Evolutionary conservation across 2,888 invertebrate genomes (phyloP).

Genomic region (Nymphalis urticae): DNA sequence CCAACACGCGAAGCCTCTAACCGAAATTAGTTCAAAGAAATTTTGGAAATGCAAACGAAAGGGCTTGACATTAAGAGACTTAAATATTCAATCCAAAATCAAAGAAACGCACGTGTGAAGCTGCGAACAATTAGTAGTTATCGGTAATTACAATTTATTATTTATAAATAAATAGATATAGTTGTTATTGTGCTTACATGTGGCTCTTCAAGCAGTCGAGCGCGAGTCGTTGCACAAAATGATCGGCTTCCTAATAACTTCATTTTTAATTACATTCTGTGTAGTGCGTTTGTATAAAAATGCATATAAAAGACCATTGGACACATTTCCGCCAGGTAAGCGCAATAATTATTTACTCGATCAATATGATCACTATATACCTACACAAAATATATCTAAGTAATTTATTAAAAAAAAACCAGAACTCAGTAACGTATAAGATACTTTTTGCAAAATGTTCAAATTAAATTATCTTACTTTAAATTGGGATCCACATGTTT

Average conservation of each 20-base stretch:
- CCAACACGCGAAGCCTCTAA: too few relatives aligned
- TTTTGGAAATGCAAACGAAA: too few relatives aligned
- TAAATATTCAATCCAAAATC: too few relatives aligned
- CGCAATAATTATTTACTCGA: background rate
- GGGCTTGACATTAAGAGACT: too few relatives aligned
- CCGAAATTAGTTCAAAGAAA: too few relatives aligned
- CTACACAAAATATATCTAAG: background rate
- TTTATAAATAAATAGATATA: background rate
- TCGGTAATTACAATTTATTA: background rate
- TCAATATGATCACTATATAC: background rate
- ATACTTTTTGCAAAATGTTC: too few relatives aligned
- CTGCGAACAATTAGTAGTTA: too few relatives aligned
- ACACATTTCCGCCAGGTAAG: conserved; percentile 83
- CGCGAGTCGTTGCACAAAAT: conserved; percentile 41
- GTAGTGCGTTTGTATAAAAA: conserved; percentile 56
- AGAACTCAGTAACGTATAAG: too few relatives aligned
- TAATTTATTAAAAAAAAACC: too few relatives aligned
- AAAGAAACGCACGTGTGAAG: too few relatives aligned
- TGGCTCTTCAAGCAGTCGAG: conserved; percentile 11
- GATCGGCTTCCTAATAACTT: conserved; percentile 55
- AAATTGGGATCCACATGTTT: too few relatives aligned
- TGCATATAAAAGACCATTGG: conserved; percentile 65
- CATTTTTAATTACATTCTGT: conserved; percentile 54
- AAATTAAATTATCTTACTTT: too few relatives aligned
- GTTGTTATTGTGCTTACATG: background rate